Conservation (phyloP, 2,113 vertebrate species). For the Riparia riparia region DNA sequence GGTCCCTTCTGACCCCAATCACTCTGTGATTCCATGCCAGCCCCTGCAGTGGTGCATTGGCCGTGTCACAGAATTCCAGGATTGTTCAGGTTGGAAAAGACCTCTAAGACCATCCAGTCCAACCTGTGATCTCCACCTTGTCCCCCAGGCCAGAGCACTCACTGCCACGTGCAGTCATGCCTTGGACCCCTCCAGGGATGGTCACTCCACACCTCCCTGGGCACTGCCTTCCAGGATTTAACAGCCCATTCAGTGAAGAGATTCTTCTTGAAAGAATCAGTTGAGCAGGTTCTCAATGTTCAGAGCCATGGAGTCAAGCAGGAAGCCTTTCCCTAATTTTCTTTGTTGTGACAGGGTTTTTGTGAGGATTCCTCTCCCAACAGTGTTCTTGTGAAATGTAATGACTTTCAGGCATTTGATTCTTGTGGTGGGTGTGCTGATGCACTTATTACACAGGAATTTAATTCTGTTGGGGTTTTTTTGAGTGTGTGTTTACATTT, state of each 20-base stretch:
- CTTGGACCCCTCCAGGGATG: neutral
- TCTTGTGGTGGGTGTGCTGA: neutral
- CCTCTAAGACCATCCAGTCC: neutral
- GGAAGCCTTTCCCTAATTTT: neutral
- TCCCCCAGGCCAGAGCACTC: neutral
- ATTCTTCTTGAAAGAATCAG: neutral
- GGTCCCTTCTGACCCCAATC: neutral
- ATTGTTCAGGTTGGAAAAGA: neutral
- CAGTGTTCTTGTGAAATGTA: neutral
- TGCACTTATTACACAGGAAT: neutral
- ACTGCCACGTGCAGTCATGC: neutral
- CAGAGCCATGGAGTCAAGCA: neutral
- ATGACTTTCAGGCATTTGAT: neutral
- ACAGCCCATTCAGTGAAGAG: neutral
- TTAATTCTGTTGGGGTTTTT: neutral
- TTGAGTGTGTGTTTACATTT: neutral
- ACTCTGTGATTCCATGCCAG: neutral
- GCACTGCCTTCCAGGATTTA: neutral
- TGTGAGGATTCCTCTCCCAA: neutral
- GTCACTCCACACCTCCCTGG: neutral
- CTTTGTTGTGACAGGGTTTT: neutral
- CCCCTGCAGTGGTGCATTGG: neutral
- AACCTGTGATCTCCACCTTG: neutral
- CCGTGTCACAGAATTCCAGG: neutral
- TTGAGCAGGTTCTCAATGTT: neutral